Evolutionary conservation across 2,797 vertebrate genomes (phyloP).

Genomic region (Pachyuromys duprasi): DNA sequence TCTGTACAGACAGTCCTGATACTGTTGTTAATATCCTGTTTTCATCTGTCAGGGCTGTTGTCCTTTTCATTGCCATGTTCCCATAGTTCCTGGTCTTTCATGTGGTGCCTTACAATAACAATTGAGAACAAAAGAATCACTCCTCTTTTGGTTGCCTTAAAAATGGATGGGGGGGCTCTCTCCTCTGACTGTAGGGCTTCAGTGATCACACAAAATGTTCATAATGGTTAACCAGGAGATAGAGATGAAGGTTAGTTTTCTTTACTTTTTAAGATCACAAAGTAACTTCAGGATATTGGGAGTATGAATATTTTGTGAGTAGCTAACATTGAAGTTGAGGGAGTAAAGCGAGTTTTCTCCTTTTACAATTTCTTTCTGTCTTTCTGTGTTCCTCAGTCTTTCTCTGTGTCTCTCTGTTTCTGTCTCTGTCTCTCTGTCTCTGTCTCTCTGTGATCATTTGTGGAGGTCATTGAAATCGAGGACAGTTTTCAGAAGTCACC

Average conservation of each 20-base stretch:
- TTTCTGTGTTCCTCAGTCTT: too few relatives aligned
- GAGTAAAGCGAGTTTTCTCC: not conserved
- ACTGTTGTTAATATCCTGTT: conserved; percentile 75
- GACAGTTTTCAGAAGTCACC: not conserved
- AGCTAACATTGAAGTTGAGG: conserved; percentile 69
- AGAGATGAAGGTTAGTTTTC: conserved; percentile 54
- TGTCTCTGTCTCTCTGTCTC: not conserved
- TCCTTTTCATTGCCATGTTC: conserved; percentile 68
- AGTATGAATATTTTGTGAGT: conserved; percentile 52
- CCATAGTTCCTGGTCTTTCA: conserved; percentile 66
- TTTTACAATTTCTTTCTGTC: not conserved
- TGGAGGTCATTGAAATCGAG: not conserved
- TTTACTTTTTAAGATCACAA: conserved; percentile 52
- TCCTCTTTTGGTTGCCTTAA: conserved; percentile 68
- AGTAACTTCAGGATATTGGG: conserved; percentile 58
- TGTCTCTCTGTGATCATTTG: not conserved
- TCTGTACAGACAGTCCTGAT: conserved; percentile 43
- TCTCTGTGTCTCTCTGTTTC: not conserved
- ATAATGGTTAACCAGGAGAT: conserved; percentile 67
- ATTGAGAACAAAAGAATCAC: conserved; percentile 69
- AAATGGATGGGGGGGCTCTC: conserved; percentile 21
- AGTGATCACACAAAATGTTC: conserved; percentile 65
- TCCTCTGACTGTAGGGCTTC: conserved; percentile 58
- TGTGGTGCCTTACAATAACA: conserved; percentile 62
- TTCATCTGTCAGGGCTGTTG: conserved; percentile 20